These are phyloP conservation scores for Paraescarpia echinospica DNA, from an alignment of 1,140 invertebrate genomes.

Conservation along the genomic window DNA sequence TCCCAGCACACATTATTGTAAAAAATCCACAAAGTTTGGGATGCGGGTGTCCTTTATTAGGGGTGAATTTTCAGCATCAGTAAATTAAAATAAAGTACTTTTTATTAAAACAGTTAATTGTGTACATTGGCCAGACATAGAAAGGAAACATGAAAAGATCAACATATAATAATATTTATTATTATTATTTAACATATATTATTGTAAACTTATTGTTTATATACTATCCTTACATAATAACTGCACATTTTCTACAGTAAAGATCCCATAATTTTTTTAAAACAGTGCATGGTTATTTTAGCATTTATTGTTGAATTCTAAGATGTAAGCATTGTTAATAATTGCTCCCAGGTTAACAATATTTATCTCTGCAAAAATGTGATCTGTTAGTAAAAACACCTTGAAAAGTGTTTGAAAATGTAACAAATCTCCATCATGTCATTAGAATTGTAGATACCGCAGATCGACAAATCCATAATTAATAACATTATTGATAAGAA, in stretches of 20 bases:
- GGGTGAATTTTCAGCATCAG: not conserved
- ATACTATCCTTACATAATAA: no score
- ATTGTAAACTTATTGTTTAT: not conserved
- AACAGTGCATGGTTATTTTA: no score
- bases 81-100: not conserved
- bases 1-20: not conserved
- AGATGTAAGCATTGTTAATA: not conserved
- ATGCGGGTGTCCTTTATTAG: not conserved
- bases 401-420: not conserved
- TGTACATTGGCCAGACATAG: not conserved
- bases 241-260: not conserved
- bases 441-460: not conserved
- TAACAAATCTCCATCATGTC: not conserved
- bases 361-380: not conserved
- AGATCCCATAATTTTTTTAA: not conserved
- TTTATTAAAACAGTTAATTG: not conserved
- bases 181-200: not conserved
- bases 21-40: not conserved
- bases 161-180: no score
- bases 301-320: not conserved
- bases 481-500: not conserved
- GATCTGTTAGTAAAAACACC: no score
- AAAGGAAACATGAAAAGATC: not conserved
- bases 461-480: not conserved
- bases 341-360: not conserved